Evolutionary conservation across 2,888 invertebrate species (phyloP), one percentile per base, ranked within the genome.

Genomic region (Mechanitis messenoides): DNA sequence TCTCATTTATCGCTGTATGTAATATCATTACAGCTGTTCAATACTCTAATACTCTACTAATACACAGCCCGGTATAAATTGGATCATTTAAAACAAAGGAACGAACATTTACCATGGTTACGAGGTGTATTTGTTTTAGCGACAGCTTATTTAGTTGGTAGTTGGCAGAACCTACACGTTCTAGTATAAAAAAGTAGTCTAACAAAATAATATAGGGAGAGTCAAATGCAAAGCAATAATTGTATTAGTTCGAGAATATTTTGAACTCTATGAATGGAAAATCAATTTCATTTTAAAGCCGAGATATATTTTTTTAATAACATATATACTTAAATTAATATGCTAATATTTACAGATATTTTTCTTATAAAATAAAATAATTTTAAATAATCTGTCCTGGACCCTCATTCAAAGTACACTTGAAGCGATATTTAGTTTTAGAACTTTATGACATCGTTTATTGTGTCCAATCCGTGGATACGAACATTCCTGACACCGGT

Each of bases 341-440:
- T 35, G 35, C 3, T 35, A 35, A 35, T 35, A 35, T 35, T 3
- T 35, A 35, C 3, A 5, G 6, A 35, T 20, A 3, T 50, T 28
- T n/a, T 38, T 11, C 35, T 20, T 55, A 12, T 20, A 11, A 35
- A 11, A 38, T 20, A 20, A 11, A 20, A 53, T 20, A 20, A 35
- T 50, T 47, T n/a, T 20, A 38, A 35, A 11, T 53, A 20, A 31
- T 31, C 38, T 54, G 46, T 56, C 31, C 9, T 33, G 9, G 42
- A 54, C 65, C 75, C 72, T 67, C 70, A 47, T 65, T 66, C 64
- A 75, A 78, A 81, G 72, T 66, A 65, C 65, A 75, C 70, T 58
- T 68, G 73, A 59, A 58, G 57, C 68, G 66, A 64, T 68, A 70
- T 65, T 59, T 62, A 62, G 56, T 60, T 62, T 64, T 63, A 65